phyloP scores from a whole-genome alignment of 2,888 invertebrate species.

The Lysandra bellargus region DNA sequence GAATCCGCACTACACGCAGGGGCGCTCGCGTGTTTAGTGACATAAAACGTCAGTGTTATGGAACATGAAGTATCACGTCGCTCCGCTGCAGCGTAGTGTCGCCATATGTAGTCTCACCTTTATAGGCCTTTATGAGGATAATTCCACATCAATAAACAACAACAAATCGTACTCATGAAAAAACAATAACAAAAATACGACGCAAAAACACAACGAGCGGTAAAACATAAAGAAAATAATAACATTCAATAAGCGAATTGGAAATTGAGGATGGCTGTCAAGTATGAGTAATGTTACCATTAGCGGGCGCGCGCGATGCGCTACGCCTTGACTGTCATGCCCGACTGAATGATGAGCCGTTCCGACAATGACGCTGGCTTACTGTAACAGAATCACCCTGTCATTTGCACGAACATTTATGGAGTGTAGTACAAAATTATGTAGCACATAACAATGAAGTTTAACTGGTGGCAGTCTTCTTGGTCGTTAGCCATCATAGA shows the following conservation, averaged over 20 bases:
- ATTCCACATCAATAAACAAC: not conserved
- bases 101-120: no score
- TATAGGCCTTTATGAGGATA: not conserved
- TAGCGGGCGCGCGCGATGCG: constrained; percentile 57
- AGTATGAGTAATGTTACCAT: constrained; percentile 43
- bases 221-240: not conserved
- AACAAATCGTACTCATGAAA: not conserved
- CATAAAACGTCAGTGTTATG: no score
- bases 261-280: constrained; percentile 12
- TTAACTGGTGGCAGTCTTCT: no score
- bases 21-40: no score
- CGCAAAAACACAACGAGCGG: not conserved
- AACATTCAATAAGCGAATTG: not conserved
- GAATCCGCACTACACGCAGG: no score
- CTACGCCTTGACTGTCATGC: constrained; percentile 74
- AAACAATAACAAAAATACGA: not conserved
- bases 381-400: constrained; percentile 54
- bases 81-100: not conserved
- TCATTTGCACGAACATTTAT: constrained; percentile 25
- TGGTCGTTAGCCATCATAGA: no score
- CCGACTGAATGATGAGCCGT: constrained; percentile 65
- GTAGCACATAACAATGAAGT: not conserved
- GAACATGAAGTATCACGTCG: no score
- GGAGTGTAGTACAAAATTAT: not conserved
- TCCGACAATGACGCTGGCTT: constrained; percentile 68